A percentile compares a stretch with the other conserved stretches of the same genome.
Evolutionary conservation across 2,797 vertebrate genomes (phyloP).

Genomic region (Tadarida brasiliensis): DNA sequence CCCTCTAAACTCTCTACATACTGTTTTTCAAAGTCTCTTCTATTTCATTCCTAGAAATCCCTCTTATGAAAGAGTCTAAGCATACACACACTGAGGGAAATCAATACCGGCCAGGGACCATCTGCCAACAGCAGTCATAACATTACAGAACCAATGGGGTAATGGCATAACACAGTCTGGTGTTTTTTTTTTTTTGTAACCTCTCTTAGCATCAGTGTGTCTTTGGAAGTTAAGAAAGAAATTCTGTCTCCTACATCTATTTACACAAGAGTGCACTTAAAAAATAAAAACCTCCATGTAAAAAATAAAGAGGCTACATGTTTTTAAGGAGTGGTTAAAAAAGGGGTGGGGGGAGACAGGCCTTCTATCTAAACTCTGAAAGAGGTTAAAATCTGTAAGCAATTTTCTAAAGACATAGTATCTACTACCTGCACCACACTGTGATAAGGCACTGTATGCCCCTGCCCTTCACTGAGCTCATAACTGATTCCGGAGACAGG

Average conservation of each 20-base stretch:
- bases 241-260: neutral
- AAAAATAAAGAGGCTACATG: neutral
- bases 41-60: slow-evolving; percentile 20
- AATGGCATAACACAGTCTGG: neutral
- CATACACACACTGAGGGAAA: neutral
- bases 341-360: neutral
- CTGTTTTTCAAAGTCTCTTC: neutral
- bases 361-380: slow-evolving; percentile 19
- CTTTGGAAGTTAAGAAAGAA: slow-evolving; percentile 11
- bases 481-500: neutral
- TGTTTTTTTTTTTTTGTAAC: neutral
- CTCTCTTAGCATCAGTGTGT: neutral
- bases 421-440: neutral
- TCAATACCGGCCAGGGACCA: neutral
- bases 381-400: slow-evolving; percentile 21
- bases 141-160: neutral
- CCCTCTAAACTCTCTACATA: neutral
- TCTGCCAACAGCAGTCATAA: neutral
- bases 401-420: neutral
- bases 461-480: neutral
- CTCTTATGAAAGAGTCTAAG: neutral
- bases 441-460: neutral
- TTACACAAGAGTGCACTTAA: slow-evolving; percentile 5
- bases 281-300: neutral
- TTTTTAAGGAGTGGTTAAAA: slow-evolving; percentile 12